Conservation (phyloP, 2,888 invertebrate species). For the Melangyna quadrimaculata region DNA sequence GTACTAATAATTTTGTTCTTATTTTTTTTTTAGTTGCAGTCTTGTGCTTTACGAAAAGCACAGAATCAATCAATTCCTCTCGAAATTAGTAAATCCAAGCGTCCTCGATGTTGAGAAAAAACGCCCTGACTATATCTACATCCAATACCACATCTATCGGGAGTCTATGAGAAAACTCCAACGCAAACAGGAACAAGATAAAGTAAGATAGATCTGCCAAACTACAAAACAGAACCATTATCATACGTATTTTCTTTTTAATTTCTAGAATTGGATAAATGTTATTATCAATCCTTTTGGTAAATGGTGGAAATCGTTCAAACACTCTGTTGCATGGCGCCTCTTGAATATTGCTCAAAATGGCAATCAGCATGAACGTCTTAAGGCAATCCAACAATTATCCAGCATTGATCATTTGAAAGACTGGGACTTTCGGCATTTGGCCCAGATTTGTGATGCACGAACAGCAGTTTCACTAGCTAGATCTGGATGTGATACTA, state of each 20-base stretch:
- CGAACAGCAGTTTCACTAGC: constrained; percentile 90
- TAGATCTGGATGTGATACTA: constrained; percentile 86
- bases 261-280: constrained; percentile 79
- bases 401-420: constrained; percentile 86
- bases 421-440: constrained; percentile 86
- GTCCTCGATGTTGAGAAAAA: constrained; percentile 79
- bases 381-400: constrained; percentile 85
- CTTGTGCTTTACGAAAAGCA: constrained; percentile 78
- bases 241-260: neutral
- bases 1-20: neutral
- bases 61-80: constrained; percentile 78
- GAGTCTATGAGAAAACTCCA: constrained; percentile 80
- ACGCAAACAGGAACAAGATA: constrained; percentile 78
- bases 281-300: constrained; percentile 80
- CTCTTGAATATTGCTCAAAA: constrained; percentile 85
- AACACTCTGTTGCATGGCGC: constrained; percentile 86
- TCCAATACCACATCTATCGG: constrained; percentile 82
- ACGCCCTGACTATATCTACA: constrained; percentile 83
- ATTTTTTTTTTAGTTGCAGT: constrained; percentile 76
- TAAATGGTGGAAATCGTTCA: constrained; percentile 85
- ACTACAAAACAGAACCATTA: neutral
- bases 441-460: constrained; percentile 90
- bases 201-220: constrained; percentile 71
- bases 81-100: constrained; percentile 79
- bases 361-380: constrained; percentile 84